Evolutionary conservation across 2,888 invertebrate genomes (phyloP), one percentile per base, ranked within the genome.

Genomic region (Schizotus pectinicornis): DNA sequence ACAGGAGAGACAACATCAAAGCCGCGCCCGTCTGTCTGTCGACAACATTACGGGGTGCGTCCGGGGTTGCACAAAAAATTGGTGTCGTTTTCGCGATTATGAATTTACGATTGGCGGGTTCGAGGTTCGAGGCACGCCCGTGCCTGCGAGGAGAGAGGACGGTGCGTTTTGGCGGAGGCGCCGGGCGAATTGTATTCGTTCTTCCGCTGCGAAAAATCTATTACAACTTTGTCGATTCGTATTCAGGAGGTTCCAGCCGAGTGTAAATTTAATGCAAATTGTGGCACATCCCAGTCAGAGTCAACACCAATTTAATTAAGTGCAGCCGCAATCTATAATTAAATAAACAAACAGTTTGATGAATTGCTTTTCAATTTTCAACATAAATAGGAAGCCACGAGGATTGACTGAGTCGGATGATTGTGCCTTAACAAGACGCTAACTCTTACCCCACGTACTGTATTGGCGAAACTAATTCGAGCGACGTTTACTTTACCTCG

Each of bases 321-420:
- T 55, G 51, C 61, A 59, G 45, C 59, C 56, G 56, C 65, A 63
- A 61, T 67, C 62, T 63, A 60, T 67, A 64, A 67, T 67, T 68
- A 65, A 68, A 67, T 67, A 64, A 66, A 65, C 58, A 59, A 65
- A 63, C 59, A 64, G 57, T 63, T 50, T 62, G 62, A 68, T 56
- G 62, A 65, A 64, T 65, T 49, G 56, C 52, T 59, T 59, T 55
- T 38, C 46, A 51, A 51, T 49, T 49, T 45, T 45, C 31, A 34
- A 43, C 33, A 14, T 43, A 39, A 39, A 39, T 13, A 39, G 39
- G 13, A 39, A 11, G 3, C 6, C 12, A 12, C 3, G 35, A 9
- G 35, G n/a, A 35, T 35, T 22, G 22, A 22, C 22, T 22, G 22
- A 22, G 22, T 22, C 5, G 22, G 22, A 22, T 22, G 5, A 22